Conservation (phyloP, 2,888 invertebrate species). For the Troglohyphantes excavatus region DNA sequence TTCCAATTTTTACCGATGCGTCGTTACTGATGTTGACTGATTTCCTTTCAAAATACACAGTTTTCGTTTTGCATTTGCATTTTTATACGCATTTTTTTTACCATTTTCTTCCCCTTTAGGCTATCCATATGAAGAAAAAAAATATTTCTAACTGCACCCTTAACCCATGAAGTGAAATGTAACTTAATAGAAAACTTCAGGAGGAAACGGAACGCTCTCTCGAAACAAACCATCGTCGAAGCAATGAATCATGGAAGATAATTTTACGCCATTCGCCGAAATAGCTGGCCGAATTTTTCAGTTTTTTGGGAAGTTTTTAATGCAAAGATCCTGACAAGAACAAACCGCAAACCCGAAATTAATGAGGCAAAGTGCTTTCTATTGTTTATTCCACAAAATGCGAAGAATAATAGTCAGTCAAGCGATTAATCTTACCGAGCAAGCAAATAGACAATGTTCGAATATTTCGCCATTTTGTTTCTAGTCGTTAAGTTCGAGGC, state of each 20-base stretch:
- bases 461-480: slow-evolving; percentile 25
- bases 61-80: no score
- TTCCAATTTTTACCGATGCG: no score
- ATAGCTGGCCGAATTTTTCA: slow-evolving; percentile 21
- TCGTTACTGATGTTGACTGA: no score
- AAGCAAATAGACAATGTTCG: slow-evolving; percentile 9
- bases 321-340: slow-evolving; percentile 62
- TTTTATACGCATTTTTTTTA: no score
- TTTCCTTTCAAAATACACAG: no score
- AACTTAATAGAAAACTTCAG: neutral
- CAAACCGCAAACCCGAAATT: slow-evolving; percentile 60
- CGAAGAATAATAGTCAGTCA: slow-evolving; percentile 58
- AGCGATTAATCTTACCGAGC: slow-evolving; percentile 63
- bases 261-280: slow-evolving; percentile 24
- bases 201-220: neutral
- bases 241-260: slow-evolving; percentile 57
- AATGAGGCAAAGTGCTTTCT: slow-evolving; percentile 61
- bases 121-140: no score
- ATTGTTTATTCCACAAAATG: slow-evolving; percentile 58
- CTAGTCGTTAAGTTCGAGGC: neutral
- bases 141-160: no score
- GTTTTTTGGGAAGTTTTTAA: slow-evolving; percentile 37
- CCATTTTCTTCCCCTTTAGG: no score
- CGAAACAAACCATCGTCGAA: slow-evolving; percentile 45
- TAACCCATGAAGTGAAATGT: neutral